Conservation (phyloP, 2,888 invertebrate genomes). For the Callyntrura guangdongensis region DNA sequence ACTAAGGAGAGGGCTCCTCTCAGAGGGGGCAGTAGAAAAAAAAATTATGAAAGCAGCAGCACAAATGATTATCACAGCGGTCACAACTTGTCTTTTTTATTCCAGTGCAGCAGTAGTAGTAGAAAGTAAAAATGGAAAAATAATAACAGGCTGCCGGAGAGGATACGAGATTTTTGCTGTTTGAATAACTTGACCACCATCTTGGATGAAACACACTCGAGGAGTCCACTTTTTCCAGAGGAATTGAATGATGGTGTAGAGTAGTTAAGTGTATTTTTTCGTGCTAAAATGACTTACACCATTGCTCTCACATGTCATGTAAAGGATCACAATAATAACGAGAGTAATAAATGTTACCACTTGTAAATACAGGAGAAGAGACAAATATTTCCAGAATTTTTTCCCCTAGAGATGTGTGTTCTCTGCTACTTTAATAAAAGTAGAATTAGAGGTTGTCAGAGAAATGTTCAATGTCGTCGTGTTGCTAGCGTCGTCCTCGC, state of each 20-base stretch:
- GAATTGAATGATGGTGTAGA: constrained; percentile 66
- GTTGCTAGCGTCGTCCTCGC: no score
- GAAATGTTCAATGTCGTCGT: constrained; percentile 12
- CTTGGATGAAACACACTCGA: constrained; percentile 3
- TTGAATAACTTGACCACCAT: background rate
- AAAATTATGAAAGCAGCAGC: no score
- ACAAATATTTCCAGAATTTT: no score
- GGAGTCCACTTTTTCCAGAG: background rate
- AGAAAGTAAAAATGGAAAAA: no score
- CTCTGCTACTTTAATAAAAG: background rate
- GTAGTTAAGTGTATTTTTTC: background rate
- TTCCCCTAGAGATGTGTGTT: no score
- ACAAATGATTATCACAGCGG: constrained; percentile 11
- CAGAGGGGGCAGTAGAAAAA: background rate
- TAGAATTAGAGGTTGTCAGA: background rate
- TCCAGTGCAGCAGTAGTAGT: background rate
- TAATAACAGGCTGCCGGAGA: constrained; percentile 22
- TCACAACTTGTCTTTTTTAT: background rate
- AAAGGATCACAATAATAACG: background rate
- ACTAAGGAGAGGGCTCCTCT: background rate
- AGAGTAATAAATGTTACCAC: background rate
- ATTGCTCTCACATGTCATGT: background rate
- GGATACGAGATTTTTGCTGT: no score
- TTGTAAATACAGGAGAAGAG: background rate
- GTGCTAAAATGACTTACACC: background rate